A percentile compares a stretch with the other conserved stretches of the same genome.
phyloP scores from a whole-genome alignment of 1,140 invertebrate species.

The Rhagoletis pomonella region DNA sequence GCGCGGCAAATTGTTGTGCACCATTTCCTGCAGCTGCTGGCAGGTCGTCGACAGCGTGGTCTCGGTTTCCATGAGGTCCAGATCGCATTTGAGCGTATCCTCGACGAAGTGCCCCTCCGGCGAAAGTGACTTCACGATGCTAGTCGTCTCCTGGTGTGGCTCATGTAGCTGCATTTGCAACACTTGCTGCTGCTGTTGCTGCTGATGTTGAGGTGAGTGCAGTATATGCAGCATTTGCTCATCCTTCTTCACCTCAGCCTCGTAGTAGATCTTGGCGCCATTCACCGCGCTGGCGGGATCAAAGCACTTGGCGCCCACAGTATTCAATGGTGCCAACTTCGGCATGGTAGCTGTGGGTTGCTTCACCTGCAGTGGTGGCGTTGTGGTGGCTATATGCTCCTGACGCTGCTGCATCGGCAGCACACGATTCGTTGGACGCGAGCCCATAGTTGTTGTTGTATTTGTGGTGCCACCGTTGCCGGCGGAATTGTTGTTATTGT shows the following conservation, averaged over 20 bases:
- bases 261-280: constrained; percentile 60
- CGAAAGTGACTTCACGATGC: constrained; percentile 26
- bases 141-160: not conserved
- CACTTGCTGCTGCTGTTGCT: constrained; percentile 53
- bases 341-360: constrained; percentile 59
- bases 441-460: constrained; percentile 58
- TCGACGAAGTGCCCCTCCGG: constrained; percentile 28
- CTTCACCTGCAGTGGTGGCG: constrained; percentile 63
- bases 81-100: constrained; percentile 55
- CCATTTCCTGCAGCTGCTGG: constrained; percentile 45
- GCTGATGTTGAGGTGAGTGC: constrained; percentile 66
- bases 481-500: constrained; percentile 62
- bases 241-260: constrained; percentile 63
- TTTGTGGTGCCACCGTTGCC: constrained; percentile 55
- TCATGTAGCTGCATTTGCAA: constrained; percentile 57
- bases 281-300: constrained; percentile 48
- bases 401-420: constrained; percentile 80
- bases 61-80: constrained; percentile 60
- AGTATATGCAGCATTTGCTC: constrained; percentile 67
- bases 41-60: constrained; percentile 42
- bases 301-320: constrained; percentile 9
- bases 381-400: constrained; percentile 61
- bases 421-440: constrained; percentile 84
- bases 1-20: constrained; percentile 51
- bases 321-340: not conserved